Evolutionary conservation across 2,113 vertebrate genomes (phyloP), one percentile per base, ranked within the genome.

Genomic region (Taxidea taxus): DNA sequence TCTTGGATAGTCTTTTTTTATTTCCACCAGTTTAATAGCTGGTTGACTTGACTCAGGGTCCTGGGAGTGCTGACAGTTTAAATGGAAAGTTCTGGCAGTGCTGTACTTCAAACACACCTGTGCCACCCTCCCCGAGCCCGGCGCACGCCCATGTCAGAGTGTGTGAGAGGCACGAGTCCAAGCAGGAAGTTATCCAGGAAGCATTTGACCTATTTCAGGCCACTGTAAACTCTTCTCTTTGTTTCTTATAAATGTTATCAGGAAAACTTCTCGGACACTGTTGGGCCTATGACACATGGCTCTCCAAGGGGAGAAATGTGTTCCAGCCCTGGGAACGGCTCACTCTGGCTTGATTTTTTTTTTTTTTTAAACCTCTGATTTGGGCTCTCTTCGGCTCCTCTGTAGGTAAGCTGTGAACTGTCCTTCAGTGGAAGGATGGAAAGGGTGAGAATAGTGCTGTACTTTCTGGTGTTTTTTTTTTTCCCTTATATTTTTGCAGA

Each of bases 121-220:
- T 34, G 25, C 37, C 10, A 0, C 34, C 31, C 9, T 72, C 42
- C 64, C 72, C 9, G 54, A 70, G 78, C 70, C 6, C 49, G 84
- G 66, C 64, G 39, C 12, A 37, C 37, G n/a, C 16, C 87, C 82
- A 39, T 7, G 23, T 91, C 78, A 75, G 86, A 72, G 31, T 81
- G 39, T 83, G 0, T 51, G 60, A 47, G 70, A 95, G 95, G 90
- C 78, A 51, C 27, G n/a, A 8, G 87, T 92, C 68, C 85, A 96
- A 97, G 80, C 89, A 95, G 95, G 93, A 97, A 81, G 81, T 74
- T 54, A 72, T 87, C 68, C 93, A 96, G 98, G 96, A 98, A 97
- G 70, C 25, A 5, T 87, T 94, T 96, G 83, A 92, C 58, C 44
- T 62, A 29, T 60, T 64, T 60, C 9, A 39, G 34, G n/a, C 80